phyloP scores from a whole-genome alignment of 2,888 invertebrate genomes.

The Drosophila pseudotakahashii region DNA sequence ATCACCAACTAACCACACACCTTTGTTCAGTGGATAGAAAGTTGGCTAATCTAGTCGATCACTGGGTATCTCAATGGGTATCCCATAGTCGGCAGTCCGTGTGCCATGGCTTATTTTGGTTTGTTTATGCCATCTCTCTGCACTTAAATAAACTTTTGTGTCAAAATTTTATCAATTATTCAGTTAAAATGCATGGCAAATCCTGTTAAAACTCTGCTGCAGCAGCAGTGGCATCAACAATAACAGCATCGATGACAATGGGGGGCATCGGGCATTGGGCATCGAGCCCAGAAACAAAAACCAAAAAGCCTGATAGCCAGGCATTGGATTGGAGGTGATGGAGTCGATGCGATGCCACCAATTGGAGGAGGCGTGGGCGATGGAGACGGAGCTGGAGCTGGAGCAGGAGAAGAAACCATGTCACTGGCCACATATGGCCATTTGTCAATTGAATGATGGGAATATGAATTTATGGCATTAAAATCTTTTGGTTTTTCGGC shows the following conservation, averaged over 20 bases:
- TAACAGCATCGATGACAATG: slow-evolving; percentile 17
- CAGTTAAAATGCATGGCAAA: slow-evolving; percentile 64
- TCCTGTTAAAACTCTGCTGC: slow-evolving; percentile 48
- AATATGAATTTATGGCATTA: slow-evolving; percentile 62
- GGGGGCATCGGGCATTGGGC: not conserved
- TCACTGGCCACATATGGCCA: slow-evolving; percentile 52
- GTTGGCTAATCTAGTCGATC: not conserved
- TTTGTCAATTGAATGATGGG: slow-evolving; percentile 74
- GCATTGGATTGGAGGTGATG: no score
- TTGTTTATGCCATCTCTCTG: slow-evolving; percentile 24
- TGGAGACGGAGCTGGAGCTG: no score
- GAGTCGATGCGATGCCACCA: not conserved
- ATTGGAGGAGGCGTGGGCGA: not conserved
- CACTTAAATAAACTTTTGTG: slow-evolving; percentile 65
- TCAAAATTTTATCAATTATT: slow-evolving; percentile 71
- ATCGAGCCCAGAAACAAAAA: slow-evolving; percentile 1
- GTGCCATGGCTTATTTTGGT: slow-evolving; percentile 7
- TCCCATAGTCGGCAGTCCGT: not conserved
- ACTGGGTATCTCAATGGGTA: slow-evolving; percentile 2
- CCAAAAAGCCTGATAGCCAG: not conserved
- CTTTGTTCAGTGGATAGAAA: not conserved
- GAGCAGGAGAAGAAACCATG: slow-evolving; percentile 23
- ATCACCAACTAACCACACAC: no score
- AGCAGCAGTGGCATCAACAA: slow-evolving; percentile 11
- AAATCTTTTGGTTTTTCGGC: slow-evolving; percentile 58